These are phyloP conservation scores for Scarus forsteni DNA, from an alignment of 2,797 vertebrate genomes.

Conservation along the genomic window DNA sequence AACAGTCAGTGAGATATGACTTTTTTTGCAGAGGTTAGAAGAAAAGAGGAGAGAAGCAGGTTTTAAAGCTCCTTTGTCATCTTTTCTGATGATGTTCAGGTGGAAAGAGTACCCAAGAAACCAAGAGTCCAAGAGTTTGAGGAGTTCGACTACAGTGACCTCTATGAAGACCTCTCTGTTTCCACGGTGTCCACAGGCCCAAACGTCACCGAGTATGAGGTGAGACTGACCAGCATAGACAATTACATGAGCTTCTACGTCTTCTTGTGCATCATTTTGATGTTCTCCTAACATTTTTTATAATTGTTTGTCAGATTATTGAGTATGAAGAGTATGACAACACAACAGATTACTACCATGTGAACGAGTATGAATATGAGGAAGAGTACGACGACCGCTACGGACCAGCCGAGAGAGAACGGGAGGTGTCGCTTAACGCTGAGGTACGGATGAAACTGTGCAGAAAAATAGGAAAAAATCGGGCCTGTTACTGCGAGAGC, in stretches of 20 bases:
- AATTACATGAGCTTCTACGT: not conserved
- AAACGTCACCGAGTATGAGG: slow-evolving; percentile 84
- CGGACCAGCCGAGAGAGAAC: slow-evolving; percentile 76
- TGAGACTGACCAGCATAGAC: slow-evolving; percentile 44
- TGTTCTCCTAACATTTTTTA: not conserved
- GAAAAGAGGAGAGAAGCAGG: not conserved
- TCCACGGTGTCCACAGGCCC: slow-evolving; percentile 69
- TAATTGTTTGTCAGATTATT: slow-evolving; percentile 56
- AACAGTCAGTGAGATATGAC: no score
- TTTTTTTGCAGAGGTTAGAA: not conserved
- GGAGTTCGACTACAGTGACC: slow-evolving; percentile 78
- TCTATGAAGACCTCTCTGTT: slow-evolving; percentile 66
- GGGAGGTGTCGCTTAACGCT: slow-evolving; percentile 51
- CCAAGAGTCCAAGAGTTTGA: slow-evolving; percentile 73
- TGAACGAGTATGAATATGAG: slow-evolving; percentile 80
- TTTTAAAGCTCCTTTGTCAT: not conserved
- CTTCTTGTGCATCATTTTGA: not conserved
- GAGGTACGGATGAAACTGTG: slow-evolving; percentile 55
- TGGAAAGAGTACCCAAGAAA: slow-evolving; percentile 66
- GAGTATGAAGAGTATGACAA: slow-evolving; percentile 85
- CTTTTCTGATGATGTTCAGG: slow-evolving; percentile 52
- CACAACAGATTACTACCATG: slow-evolving; percentile 63
- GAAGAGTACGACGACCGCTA: slow-evolving; percentile 81
- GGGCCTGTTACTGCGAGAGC: no score
- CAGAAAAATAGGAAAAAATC: no score